A percentile compares a stretch with the other conserved stretches of the same genome.
phyloP scores from a whole-genome alignment of 2,797 vertebrate genomes.

The Platyrinchus mystaceus region DNA sequence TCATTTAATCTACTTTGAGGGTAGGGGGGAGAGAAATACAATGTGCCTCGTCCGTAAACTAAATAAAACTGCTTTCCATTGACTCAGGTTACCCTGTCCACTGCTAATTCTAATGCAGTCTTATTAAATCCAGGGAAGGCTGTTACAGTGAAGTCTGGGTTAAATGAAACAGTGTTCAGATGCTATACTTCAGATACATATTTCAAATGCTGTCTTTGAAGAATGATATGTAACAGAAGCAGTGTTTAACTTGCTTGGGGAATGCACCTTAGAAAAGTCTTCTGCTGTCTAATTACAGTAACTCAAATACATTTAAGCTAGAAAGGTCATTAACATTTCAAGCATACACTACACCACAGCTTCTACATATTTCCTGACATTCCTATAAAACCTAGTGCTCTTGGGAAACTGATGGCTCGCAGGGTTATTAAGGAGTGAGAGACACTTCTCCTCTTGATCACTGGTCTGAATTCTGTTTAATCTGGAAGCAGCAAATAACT shows the following conservation, averaged over 20 bases:
- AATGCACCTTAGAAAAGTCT: neutral
- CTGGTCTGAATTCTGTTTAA: slow-evolving; percentile 22
- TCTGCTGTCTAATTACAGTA: slow-evolving; percentile 32
- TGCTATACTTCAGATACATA: neutral
- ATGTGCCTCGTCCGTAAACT: neutral
- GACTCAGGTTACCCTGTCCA: slow-evolving; percentile 22
- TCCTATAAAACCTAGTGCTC: neutral
- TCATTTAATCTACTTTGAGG: neutral
- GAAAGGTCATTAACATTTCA: slow-evolving; percentile 34
- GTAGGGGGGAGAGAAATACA: neutral
- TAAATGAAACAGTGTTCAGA: neutral
- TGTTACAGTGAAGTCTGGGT: neutral
- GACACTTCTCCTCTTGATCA: neutral
- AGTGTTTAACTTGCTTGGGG: slow-evolving; percentile 8
- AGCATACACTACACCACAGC: neutral
- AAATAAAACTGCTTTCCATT: slow-evolving; percentile 30
- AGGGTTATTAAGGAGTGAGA: neutral
- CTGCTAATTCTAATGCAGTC: neutral
- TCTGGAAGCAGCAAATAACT: neutral
- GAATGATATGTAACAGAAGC: slow-evolving; percentile 28
- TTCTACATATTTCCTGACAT: neutral
- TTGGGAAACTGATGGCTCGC: neutral
- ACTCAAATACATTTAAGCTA: neutral
- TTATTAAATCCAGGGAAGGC: slow-evolving; percentile 19
- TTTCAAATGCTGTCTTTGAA: slow-evolving; percentile 24